phyloP scores from a whole-genome alignment of 2,797 vertebrate genomes.

The Chelon auratus region DNA sequence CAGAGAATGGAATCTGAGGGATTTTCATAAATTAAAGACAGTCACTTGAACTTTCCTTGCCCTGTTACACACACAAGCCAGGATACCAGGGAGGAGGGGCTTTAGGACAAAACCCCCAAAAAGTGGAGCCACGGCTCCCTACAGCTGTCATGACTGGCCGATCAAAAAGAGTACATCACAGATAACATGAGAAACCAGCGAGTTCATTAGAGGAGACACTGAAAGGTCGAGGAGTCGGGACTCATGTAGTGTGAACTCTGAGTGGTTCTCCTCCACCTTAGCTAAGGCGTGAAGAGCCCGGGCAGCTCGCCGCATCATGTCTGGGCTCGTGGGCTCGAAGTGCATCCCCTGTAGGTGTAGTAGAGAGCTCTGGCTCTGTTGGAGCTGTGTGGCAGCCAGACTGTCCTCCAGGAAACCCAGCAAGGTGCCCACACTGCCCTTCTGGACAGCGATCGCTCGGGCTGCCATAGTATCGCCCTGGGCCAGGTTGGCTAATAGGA shows the following conservation, averaged over 20 bases:
- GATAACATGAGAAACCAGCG: conserved; percentile 99
- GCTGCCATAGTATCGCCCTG: conserved; percentile 96
- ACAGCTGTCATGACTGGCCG: conserved; percentile 99
- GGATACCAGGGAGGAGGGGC: conserved; percentile 72
- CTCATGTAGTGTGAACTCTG: conserved; percentile 99
- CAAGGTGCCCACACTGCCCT: conserved; percentile 97
- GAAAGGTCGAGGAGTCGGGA: conserved; percentile 99
- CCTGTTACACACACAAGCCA: conserved; percentile 92
- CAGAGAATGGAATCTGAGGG: conserved; percentile 97
- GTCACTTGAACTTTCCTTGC: conserved; percentile 94
- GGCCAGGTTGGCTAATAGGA: conserved; percentile 97
- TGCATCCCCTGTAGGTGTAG: conserved; percentile 96
- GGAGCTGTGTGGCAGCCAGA: conserved; percentile 97
- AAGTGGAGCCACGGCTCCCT: conserved; percentile 91
- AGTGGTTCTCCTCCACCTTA: conserved; percentile 99
- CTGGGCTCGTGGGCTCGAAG: conserved; percentile 98
- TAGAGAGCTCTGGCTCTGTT: conserved; percentile 96
- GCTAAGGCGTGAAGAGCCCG: conserved; percentile 97
- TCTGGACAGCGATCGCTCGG: conserved; percentile 94
- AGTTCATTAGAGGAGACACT: conserved; percentile 99
- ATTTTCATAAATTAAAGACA: conserved; percentile 99
- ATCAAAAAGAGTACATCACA: conserved; percentile 99
- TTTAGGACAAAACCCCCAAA: conserved; percentile 67
- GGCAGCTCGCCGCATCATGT: conserved; percentile 99
- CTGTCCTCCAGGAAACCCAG: conserved; percentile 98